These are phyloP conservation scores for Exephanes ischioxanthus DNA, from an alignment of 2,888 invertebrate genomes.

Conservation along the genomic window DNA sequence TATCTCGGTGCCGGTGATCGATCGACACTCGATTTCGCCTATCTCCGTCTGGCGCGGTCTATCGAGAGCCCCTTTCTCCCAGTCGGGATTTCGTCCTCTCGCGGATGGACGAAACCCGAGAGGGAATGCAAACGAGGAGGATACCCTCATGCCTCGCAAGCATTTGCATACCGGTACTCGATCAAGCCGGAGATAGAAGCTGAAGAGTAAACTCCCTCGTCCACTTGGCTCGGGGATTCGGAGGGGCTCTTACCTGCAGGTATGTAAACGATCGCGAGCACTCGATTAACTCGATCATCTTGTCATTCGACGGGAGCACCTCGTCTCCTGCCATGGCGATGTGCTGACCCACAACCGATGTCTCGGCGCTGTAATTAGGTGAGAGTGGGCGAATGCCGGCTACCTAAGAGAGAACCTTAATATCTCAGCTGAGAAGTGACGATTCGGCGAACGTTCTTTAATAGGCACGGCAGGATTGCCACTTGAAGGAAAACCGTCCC, in stretches of 20 bases:
- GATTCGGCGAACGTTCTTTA: too few species aligned
- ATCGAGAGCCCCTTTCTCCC: slow-evolving; percentile 21
- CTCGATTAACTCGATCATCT: slow-evolving; percentile 46
- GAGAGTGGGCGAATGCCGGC: background rate
- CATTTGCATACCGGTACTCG: slow-evolving; percentile 74
- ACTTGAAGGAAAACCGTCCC: too few species aligned
- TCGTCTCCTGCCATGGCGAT: background rate
- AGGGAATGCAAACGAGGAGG: slow-evolving; percentile 43
- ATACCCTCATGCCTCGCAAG: slow-evolving; percentile 44
- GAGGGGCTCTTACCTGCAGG: slow-evolving; percentile 24
- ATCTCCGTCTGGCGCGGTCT: slow-evolving; percentile 6
- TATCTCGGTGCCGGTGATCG: slow-evolving; percentile 69
- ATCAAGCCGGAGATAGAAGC: slow-evolving; percentile 24
- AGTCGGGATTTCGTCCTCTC: slow-evolving; percentile 44
- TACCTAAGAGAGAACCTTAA: too few species aligned
- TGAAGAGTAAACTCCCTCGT: slow-evolving; percentile 14
- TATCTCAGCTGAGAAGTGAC: too few species aligned
- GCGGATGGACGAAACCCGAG: slow-evolving; percentile 47
- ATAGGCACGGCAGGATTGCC: too few species aligned
- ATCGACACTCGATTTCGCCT: slow-evolving; percentile 64
- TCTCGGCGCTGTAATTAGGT: background rate
- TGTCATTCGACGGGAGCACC: background rate
- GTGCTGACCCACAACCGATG: slow-evolving; percentile 41
- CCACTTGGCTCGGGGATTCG: slow-evolving; percentile 26
- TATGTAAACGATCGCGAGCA: slow-evolving; percentile 27